Percentiles rank a stretch among this genome's conserved stretches.
Evolutionary conservation across 1,140 invertebrate genomes (phyloP).

Genomic region (Adoxophyes honmai): DNA sequence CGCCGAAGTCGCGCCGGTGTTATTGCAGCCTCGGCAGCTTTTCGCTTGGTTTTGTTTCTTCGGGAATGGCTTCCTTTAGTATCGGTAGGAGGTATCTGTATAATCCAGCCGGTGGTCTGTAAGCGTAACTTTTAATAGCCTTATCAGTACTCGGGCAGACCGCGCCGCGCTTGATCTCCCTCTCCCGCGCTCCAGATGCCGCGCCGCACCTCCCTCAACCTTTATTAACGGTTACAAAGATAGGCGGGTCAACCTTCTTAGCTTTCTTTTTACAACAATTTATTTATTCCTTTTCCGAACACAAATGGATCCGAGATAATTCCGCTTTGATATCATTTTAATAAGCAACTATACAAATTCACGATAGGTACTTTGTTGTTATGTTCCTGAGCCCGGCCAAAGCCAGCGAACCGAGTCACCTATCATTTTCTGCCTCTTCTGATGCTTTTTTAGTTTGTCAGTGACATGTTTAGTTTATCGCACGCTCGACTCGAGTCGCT

Average conservation of each 20-base stretch:
- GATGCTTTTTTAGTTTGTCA: too few relatives aligned
- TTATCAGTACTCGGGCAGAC: constrained; percentile 65
- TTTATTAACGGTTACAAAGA: constrained; percentile 41
- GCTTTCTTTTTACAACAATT: constrained; percentile 14
- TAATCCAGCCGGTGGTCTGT: constrained; percentile 51
- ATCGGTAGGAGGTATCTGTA: constrained; percentile 49
- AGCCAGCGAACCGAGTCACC: too few relatives aligned
- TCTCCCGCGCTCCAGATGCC: constrained; percentile 30
- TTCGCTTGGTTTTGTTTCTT: constrained; percentile 28
- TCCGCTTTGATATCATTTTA: too few relatives aligned
- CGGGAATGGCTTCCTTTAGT: constrained; percentile 39
- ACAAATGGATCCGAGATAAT: not conserved
- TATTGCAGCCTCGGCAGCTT: constrained; percentile 25
- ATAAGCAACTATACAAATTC: too few relatives aligned
- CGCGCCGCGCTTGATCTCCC: constrained; percentile 39
- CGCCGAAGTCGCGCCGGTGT: constrained; percentile 24
- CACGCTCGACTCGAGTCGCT: too few relatives aligned
- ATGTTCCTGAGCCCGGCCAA: too few relatives aligned
- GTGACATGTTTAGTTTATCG: too few relatives aligned
- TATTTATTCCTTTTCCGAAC: not conserved
- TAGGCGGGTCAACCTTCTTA: constrained; percentile 21
- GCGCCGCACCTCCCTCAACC: constrained; percentile 37
- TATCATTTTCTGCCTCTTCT: too few relatives aligned
- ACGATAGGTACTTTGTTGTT: too few relatives aligned
- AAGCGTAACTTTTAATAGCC: constrained; percentile 73